Base-by-base conservation (phyloP, 2,888 invertebrate species). In the Congeria kusceri region DNA sequence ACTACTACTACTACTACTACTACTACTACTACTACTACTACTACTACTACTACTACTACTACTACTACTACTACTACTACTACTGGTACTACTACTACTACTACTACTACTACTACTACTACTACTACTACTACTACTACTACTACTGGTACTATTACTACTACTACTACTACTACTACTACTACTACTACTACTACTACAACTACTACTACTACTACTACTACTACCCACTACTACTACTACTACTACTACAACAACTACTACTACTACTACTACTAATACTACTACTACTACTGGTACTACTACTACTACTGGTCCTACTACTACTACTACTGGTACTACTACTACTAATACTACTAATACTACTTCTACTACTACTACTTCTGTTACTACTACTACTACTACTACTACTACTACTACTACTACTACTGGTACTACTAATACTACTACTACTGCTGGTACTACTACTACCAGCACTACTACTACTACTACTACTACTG, bases 81-180 rank as follows among this genome's bases (percentile, higher is more conserved):
- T n/a, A n/a, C n/a, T 57, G 13, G 11, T 57, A 57, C 57, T 57
- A 57, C 57, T 23, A 57, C 57, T 57, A 57, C 57, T 57, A 57
- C 57, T 57, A 57, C 57, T 57, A 57, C 57, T 57, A n/a, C 57
- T 23, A 57, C 23, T 23, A 57, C 57, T 23, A 11, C 57, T 57
- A 57, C 57, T n/a, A 57, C 57, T n/a, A 57, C 57, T 57, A 57
- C 57, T n/a, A 57, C 57, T n/a, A 57, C 57, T n/a, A 23, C 57
- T 15, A n/a, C 57, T n/a, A 57, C 57, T 15, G 20, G 18, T n/a
- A 57, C 57, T 15, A n/a, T 23, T 57, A 57, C 57, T 57, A 20
- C 20, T 15, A 20, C 11, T 23, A 20, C 20, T 23, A 20, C 57
- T n/a, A 20, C 57, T 11, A 15, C 13, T n/a, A 15, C 20, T n/a